A percentile compares a stretch with the other conserved stretches of the same genome.
phyloP scores from a whole-genome alignment of 2,888 invertebrate species.

The Athripsodes cinereus region DNA sequence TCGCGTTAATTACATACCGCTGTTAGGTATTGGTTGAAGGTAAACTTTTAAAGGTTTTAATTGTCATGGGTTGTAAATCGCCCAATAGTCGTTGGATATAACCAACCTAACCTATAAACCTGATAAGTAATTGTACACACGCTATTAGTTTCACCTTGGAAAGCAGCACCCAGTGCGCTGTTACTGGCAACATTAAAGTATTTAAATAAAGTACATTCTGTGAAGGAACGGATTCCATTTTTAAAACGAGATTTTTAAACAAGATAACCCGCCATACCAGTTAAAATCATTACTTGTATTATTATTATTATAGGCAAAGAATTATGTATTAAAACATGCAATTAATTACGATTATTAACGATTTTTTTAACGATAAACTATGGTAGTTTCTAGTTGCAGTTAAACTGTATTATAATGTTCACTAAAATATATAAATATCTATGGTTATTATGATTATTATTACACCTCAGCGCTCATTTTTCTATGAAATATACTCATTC shows the following conservation, averaged over 20 bases:
- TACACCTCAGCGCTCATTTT: too few relatives aligned
- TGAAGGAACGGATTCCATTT: slow-evolving; percentile 16
- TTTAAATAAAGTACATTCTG: slow-evolving; percentile 4
- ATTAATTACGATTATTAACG: slow-evolving; percentile 14
- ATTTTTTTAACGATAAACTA: not conserved
- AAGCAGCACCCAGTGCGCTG: not conserved
- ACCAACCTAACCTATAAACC: not conserved
- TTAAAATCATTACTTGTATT: slow-evolving; percentile 8
- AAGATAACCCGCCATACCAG: slow-evolving; percentile 10
- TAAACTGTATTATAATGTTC: not conserved
- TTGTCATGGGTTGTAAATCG: not conserved
- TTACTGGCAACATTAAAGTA: not conserved
- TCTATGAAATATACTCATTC: too few relatives aligned
- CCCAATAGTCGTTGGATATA: too few relatives aligned
- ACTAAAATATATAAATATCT: not conserved
- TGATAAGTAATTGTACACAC: not conserved
- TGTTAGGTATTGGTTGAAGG: not conserved
- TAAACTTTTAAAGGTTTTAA: not conserved
- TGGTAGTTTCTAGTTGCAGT: not conserved
- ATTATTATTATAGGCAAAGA: too few relatives aligned
- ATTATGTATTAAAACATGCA: slow-evolving; percentile 10
- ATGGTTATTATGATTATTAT: not conserved
- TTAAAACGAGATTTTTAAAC: slow-evolving; percentile 14
- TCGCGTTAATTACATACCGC: not conserved
- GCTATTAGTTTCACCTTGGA: not conserved